Evolutionary conservation across 2,797 vertebrate species (phyloP).

Genomic region (Falco berigora): DNA sequence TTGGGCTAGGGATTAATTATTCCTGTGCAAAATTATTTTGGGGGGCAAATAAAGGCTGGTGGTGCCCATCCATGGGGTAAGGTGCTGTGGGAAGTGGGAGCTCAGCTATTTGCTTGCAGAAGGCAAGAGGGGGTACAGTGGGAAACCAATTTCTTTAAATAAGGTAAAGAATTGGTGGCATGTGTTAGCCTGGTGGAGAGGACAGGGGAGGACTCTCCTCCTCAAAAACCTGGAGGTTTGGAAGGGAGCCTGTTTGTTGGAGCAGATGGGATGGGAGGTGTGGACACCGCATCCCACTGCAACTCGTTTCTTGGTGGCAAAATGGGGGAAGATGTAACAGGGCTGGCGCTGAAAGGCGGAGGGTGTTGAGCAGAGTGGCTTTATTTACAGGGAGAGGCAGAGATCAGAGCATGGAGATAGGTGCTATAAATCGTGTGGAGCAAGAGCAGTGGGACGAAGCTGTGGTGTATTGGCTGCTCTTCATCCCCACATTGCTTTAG

Average conservation of each 20-base stretch:
- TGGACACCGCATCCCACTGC: background rate
- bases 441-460: background rate
- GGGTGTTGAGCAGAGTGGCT: background rate
- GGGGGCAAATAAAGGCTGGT: background rate
- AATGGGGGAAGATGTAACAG: background rate
- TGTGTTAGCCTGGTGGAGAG: background rate
- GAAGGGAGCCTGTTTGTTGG: background rate
- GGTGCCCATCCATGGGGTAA: background rate
- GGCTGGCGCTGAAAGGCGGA: background rate
- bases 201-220: background rate
- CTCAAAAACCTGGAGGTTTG: background rate
- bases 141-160: background rate
- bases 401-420: background rate
- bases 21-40: background rate
- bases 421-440: accelerated
- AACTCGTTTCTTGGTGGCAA: background rate
- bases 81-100: background rate
- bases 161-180: background rate
- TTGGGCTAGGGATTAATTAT: background rate
- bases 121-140: background rate
- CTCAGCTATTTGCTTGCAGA: background rate
- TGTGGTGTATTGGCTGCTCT: background rate
- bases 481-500: background rate
- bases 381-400: background rate
- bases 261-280: background rate